phyloP scores from a whole-genome alignment of 2,797 vertebrate genomes.

The Fringilla coelebs region DNA sequence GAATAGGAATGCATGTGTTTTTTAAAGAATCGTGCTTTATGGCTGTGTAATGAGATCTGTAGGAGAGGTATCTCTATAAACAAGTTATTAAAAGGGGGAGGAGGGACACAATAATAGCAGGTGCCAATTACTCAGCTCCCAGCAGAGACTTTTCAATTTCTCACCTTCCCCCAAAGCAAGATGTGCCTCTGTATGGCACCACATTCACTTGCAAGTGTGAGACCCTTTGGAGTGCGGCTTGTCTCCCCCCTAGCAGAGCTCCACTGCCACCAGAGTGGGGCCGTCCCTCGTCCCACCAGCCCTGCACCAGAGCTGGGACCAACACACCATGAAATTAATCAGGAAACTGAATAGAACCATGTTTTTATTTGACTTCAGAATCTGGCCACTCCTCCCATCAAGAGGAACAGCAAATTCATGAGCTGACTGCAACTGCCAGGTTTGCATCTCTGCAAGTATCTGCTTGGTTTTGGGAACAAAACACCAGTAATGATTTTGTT shows the following conservation, averaged over 20 bases:
- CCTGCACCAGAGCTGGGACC: not conserved
- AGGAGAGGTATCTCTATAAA: conserved; percentile 46
- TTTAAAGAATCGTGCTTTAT: not conserved
- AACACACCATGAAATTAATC: not conserved
- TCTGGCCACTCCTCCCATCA: not conserved
- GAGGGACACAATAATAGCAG: conserved; percentile 54
- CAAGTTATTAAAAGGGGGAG: conserved; percentile 47
- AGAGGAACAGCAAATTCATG: not conserved
- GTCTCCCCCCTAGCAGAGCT: not conserved
- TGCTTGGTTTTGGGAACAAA: not conserved
- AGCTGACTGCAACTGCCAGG: not conserved
- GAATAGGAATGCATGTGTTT: not conserved
- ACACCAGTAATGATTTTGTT: not conserved
- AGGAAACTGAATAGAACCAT: not conserved
- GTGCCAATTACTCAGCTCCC: conserved; percentile 63
- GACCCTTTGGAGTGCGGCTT: not conserved
- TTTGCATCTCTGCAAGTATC: not conserved
- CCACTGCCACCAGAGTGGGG: not conserved
- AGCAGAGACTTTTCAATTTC: conserved; percentile 47
- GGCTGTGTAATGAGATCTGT: conserved; percentile 16
- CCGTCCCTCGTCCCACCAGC: not conserved
- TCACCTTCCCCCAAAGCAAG: conserved; percentile 63
- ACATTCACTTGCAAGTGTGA: not conserved
- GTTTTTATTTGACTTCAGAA: not conserved
- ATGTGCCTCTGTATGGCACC: conserved; percentile 15